Conservation (phyloP, 2,113 vertebrate genomes). For the Paralichthys olivaceus region DNA sequence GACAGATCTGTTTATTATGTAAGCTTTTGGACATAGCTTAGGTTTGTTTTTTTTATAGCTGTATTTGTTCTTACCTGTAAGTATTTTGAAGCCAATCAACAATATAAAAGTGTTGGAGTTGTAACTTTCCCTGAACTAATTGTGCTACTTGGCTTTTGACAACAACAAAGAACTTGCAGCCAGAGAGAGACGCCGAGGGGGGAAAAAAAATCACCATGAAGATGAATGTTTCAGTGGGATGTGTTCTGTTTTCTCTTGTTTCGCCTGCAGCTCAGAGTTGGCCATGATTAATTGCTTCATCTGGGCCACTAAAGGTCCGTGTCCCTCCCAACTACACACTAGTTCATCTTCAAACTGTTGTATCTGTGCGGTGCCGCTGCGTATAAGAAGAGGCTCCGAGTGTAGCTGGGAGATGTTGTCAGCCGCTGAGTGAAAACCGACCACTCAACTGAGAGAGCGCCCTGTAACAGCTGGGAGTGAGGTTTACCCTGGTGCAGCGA, state of each 20-base stretch:
- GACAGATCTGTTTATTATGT: too few relatives aligned
- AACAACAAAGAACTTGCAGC: constrained; percentile 6
- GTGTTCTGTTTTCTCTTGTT: background rate
- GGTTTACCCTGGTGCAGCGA: background rate
- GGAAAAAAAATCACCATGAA: constrained; percentile 16
- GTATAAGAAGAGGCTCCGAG: constrained; percentile 1
- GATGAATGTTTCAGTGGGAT: constrained; percentile 40
- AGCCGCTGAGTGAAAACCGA: constrained; percentile 7
- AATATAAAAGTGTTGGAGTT: background rate
- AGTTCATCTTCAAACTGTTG: constrained; percentile 32
- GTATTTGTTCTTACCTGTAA: background rate
- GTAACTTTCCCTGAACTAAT: background rate
- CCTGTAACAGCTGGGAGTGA: background rate
- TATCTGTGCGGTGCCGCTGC: constrained; percentile 8
- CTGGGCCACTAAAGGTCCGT: constrained; percentile 38
- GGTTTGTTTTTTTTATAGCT: too few relatives aligned
- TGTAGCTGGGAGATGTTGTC: constrained; percentile 17
- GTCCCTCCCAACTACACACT: constrained; percentile 33
- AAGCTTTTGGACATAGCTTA: too few relatives aligned
- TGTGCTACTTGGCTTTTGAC: background rate
- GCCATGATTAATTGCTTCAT: constrained; percentile 61
- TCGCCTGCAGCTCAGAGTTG: constrained; percentile 22
- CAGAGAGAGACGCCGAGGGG: background rate
- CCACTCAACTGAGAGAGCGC: background rate
- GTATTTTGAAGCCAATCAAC: background rate